Conservation (phyloP, 2,113 vertebrate species). For the Anhinga rufa region DNA sequence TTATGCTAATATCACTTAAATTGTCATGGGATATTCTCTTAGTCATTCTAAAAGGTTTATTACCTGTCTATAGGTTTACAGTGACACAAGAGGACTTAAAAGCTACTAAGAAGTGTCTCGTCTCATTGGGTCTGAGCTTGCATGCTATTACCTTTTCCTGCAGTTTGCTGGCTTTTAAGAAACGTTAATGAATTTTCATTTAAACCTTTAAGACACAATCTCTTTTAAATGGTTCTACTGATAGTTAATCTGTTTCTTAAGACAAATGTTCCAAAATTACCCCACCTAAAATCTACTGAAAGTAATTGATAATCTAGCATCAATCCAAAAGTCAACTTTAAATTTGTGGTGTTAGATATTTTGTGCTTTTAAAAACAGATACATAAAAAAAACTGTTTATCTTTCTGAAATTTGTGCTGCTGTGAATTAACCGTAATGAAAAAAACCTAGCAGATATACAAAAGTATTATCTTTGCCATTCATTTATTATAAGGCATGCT, state of each 20-base stretch:
- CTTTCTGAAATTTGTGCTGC: neutral
- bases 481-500: neutral
- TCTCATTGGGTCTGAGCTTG: neutral
- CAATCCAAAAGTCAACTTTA: neutral
- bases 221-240: neutral
- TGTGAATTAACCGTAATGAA: neutral
- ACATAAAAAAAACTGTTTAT: neutral
- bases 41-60: neutral
- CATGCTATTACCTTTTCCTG: neutral
- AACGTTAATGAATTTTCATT: neutral
- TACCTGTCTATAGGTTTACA: neutral
- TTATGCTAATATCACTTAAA: neutral
- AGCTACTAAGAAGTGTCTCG: neutral
- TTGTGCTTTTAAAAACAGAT: neutral
- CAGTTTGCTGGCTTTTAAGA: neutral
- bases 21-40: neutral
- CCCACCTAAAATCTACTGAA: neutral
- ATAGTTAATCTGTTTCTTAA: neutral
- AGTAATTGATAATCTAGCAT: neutral
- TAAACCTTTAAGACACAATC: neutral
- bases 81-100: neutral
- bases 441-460: neutral
- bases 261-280: neutral
- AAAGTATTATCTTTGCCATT: neutral
- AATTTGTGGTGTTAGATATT: neutral